These are phyloP conservation scores for Peromyscus polionotus DNA, from an alignment of 2,113 vertebrate species.

Conservation along the genomic window DNA sequence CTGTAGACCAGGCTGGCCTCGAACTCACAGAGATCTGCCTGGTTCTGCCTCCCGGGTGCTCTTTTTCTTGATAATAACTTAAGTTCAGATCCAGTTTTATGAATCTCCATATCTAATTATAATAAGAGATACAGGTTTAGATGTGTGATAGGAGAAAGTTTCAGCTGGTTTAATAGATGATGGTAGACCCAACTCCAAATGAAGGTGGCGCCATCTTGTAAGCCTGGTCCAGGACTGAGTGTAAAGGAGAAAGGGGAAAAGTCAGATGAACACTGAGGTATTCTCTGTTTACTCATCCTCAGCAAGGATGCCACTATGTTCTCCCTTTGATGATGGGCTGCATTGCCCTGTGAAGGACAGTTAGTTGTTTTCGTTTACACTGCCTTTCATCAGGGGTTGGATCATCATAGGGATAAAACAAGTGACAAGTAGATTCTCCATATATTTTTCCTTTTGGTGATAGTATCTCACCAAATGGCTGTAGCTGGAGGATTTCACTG, in stretches of 20 bases:
- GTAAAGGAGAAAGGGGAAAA: background rate
- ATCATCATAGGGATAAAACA: background rate
- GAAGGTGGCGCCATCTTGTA: background rate
- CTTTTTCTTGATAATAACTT: background rate
- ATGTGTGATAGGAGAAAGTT: background rate
- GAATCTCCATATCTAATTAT: background rate
- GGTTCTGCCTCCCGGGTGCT: too few species aligned
- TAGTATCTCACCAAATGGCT: background rate
- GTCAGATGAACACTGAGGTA: background rate
- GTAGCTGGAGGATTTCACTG: background rate
- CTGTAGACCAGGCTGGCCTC: too few species aligned
- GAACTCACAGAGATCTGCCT: too few species aligned
- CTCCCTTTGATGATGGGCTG: too few species aligned
- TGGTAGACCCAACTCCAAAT: background rate
- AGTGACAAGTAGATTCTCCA: background rate
- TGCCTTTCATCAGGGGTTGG: background rate
- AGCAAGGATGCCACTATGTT: fast-evolving
- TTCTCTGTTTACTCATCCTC: background rate
- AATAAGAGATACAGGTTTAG: background rate
- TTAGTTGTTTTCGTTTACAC: too few species aligned
- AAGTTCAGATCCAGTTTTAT: background rate
- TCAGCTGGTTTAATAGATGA: background rate
- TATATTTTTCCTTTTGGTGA: background rate
- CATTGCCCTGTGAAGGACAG: background rate
- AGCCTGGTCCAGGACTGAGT: background rate